phyloP scores from a whole-genome alignment of 2,113 vertebrate species.

The Callospermophilus lateralis region DNA sequence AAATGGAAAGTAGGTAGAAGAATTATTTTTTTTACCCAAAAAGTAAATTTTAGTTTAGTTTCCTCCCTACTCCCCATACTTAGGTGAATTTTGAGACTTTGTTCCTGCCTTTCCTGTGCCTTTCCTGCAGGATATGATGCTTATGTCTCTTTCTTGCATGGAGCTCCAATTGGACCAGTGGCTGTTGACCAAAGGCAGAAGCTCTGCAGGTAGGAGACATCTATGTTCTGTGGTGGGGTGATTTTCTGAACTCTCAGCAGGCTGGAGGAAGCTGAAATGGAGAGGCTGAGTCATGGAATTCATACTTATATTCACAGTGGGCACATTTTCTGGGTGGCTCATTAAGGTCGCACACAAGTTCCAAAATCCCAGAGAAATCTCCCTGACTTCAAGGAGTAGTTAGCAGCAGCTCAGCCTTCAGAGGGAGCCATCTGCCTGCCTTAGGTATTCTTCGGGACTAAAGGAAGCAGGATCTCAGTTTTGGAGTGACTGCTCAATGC shows the following conservation, averaged over 20 bases:
- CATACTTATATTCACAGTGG: not conserved
- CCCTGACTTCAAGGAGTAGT: not conserved
- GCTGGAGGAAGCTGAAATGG: not conserved
- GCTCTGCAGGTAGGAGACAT: conserved; percentile 88
- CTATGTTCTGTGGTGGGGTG: not conserved
- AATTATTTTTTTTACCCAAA: conserved; percentile 67
- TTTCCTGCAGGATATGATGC: conserved; percentile 94
- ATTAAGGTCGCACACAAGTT: not conserved
- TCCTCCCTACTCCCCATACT: not conserved
- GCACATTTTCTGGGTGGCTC: not conserved
- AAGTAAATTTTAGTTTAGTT: conserved; percentile 24
- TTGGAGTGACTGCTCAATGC: not conserved
- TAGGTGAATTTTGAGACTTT: not conserved
- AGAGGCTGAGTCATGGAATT: not conserved
- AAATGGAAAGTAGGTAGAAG: not conserved
- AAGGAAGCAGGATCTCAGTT: not conserved
- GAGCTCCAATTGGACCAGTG: conserved; percentile 97
- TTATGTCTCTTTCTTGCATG: conserved; percentile 97
- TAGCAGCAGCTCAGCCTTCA: not conserved
- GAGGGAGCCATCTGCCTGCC: not conserved
- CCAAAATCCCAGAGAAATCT: not conserved
- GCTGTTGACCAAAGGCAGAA: conserved; percentile 94
- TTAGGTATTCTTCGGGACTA: not conserved
- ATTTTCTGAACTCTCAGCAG: not conserved
- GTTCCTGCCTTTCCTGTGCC: not conserved